Conservation (phyloP, 2,113 vertebrate species). For the Cygnus buccinator region DNA sequence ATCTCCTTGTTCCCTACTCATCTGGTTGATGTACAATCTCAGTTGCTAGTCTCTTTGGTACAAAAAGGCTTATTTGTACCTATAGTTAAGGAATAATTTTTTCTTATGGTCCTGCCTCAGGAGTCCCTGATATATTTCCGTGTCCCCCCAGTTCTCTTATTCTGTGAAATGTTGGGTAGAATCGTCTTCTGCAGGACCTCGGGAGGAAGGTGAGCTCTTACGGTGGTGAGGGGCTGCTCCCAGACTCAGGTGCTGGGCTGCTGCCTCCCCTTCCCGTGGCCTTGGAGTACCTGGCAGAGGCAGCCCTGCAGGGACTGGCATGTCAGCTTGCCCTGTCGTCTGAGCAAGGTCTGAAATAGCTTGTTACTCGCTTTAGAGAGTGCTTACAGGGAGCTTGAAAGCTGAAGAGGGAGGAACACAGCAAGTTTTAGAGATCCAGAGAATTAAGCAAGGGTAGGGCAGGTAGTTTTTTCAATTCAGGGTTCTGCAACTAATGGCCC, state of each 20-base stretch:
- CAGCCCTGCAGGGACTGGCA: background rate
- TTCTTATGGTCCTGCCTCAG: background rate
- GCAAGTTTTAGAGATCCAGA: background rate
- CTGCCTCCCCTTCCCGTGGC: background rate
- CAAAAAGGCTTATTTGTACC: background rate
- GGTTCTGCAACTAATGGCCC: background rate
- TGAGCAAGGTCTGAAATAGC: background rate
- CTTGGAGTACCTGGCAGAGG: background rate
- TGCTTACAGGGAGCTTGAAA: background rate
- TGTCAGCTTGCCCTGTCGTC: background rate
- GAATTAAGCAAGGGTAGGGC: background rate
- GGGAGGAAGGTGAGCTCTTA: background rate
- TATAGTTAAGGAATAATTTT: background rate
- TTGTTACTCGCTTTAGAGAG: background rate
- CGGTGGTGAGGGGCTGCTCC: background rate
- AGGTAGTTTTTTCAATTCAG: background rate
- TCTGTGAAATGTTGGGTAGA: background rate
- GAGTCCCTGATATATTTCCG: background rate
- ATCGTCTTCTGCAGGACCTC: background rate
- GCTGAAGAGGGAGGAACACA: accelerated
- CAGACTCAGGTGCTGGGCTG: background rate
- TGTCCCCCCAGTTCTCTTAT: background rate
- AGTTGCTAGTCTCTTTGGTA: background rate
- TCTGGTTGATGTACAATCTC: background rate
- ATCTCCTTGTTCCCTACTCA: background rate